phyloP scores from a whole-genome alignment of 2,113 vertebrate genomes.

The Oncorhynchus kisutch region DNA sequence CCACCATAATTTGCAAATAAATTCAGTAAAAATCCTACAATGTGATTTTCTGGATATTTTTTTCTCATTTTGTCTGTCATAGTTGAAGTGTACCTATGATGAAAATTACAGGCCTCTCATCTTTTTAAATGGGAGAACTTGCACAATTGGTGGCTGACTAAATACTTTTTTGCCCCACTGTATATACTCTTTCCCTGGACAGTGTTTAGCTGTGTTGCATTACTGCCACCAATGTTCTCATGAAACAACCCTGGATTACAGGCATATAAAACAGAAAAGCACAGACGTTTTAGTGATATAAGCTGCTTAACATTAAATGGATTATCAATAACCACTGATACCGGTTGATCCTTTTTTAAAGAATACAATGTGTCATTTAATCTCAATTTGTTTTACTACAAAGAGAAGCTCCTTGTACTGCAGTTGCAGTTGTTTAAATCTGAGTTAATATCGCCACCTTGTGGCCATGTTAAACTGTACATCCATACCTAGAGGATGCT shows the following conservation, averaged over 20 bases:
- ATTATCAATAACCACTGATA: constrained; percentile 13
- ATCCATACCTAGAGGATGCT: background rate
- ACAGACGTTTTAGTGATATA: constrained; percentile 13
- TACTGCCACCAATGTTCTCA: constrained; percentile 9
- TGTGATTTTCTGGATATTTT: too few relatives aligned
- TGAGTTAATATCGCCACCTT: constrained; percentile 56
- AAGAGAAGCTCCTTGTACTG: constrained; percentile 30
- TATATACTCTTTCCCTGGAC: too few relatives aligned
- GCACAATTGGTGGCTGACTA: too few relatives aligned
- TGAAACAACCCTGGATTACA: constrained; percentile 8
- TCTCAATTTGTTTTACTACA: constrained; percentile 11
- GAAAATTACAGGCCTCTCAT: too few relatives aligned
- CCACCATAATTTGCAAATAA: too few relatives aligned
- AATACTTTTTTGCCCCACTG: too few relatives aligned
- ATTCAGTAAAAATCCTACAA: too few relatives aligned
- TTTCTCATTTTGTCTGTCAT: too few relatives aligned
- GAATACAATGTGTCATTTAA: constrained; percentile 22
- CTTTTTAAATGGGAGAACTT: too few relatives aligned
- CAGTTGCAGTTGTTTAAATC: constrained; percentile 24
- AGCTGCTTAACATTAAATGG: constrained; percentile 15
- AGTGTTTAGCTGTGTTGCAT: too few relatives aligned
- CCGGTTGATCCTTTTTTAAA: constrained; percentile 8
- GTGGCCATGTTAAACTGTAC: constrained; percentile 28
- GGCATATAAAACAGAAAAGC: constrained; percentile 8
- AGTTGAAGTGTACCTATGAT: too few relatives aligned